Percentiles rank a stretch among this genome's conserved stretches.
Evolutionary conservation across 1,140 invertebrate genomes (phyloP).

Genomic region (Calosoma granatense): DNA sequence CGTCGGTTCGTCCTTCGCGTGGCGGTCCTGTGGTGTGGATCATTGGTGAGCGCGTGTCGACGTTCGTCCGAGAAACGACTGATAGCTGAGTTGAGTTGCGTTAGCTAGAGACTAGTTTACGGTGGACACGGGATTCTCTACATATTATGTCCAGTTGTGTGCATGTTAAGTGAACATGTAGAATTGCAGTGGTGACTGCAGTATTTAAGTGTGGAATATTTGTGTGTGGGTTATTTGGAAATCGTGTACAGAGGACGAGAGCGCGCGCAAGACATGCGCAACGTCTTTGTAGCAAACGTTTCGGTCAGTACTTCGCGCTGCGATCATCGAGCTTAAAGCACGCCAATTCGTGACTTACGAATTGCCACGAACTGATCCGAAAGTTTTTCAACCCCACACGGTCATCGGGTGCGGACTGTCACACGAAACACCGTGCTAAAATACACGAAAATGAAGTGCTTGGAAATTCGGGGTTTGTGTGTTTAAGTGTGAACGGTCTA

Average conservation of each 20-base stretch:
- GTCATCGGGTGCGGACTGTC: conserved; percentile 2
- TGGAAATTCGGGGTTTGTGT: no score
- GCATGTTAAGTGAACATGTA: neutral
- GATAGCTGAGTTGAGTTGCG: no score
- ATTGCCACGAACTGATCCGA: neutral
- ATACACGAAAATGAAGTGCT: neutral
- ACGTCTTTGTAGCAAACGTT: neutral
- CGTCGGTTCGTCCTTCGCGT: neutral
- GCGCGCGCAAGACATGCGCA: neutral
- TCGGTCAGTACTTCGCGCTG: neutral
- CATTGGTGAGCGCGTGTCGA: neutral
- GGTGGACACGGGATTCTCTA: no score
- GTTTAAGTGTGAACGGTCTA: no score
- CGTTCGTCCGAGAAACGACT: no score
- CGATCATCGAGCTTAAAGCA: conserved; percentile 4
- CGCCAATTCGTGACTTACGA: neutral
- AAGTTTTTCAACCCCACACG: conserved; percentile 7
- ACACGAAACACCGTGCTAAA: neutral
- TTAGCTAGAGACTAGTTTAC: no score
- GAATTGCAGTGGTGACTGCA: neutral
- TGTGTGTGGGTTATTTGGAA: no score
- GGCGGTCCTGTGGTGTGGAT: neutral
- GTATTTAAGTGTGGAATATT: no score
- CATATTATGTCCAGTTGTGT: neutral
- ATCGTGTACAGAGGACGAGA: neutral